phyloP scores from a whole-genome alignment of 2,797 vertebrate species.

The Rhinophrynus dorsalis region DNA sequence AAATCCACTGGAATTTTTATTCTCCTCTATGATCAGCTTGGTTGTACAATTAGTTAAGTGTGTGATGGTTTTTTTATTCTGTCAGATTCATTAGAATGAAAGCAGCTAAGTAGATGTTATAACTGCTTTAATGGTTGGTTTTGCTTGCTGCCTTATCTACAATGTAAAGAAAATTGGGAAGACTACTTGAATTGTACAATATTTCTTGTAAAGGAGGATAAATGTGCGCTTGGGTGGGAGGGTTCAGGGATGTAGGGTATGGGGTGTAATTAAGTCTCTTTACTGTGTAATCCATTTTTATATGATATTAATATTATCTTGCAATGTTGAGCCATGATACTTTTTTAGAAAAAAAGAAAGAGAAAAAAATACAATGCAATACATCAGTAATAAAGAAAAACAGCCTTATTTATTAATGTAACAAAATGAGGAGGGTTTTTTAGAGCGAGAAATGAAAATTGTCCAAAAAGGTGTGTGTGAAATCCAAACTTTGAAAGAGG shows the following conservation, averaged over 20 bases:
- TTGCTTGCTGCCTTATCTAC: constrained; percentile 55
- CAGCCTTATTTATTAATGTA: constrained; percentile 93
- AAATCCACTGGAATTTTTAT: too few relatives aligned
- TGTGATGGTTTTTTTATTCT: too few relatives aligned
- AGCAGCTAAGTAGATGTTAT: constrained; percentile 66
- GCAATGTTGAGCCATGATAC: constrained; percentile 71
- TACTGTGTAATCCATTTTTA: constrained; percentile 85
- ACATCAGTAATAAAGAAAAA: constrained; percentile 59
- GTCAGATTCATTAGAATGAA: background rate
- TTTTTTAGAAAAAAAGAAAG: constrained; percentile 76
- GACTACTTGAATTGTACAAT: constrained; percentile 93
- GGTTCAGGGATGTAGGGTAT: constrained; percentile 15
- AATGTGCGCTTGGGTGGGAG: constrained; percentile 47
- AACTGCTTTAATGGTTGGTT: constrained; percentile 63
- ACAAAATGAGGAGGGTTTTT: constrained; percentile 71
- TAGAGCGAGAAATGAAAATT: constrained; percentile 65
- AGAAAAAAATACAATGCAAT: constrained; percentile 89
- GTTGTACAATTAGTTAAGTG: too few relatives aligned
- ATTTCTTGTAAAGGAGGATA: constrained; percentile 80
- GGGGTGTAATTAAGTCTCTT: constrained; percentile 65
- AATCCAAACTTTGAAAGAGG: constrained; percentile 62
- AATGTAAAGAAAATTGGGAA: constrained; percentile 56
- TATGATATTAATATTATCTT: constrained; percentile 82
- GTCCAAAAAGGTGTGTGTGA: constrained; percentile 84
- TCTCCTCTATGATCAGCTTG: too few relatives aligned